Base-by-base conservation (phyloP, 1,140 invertebrate species). In the Diuraphis noxia region DNA sequence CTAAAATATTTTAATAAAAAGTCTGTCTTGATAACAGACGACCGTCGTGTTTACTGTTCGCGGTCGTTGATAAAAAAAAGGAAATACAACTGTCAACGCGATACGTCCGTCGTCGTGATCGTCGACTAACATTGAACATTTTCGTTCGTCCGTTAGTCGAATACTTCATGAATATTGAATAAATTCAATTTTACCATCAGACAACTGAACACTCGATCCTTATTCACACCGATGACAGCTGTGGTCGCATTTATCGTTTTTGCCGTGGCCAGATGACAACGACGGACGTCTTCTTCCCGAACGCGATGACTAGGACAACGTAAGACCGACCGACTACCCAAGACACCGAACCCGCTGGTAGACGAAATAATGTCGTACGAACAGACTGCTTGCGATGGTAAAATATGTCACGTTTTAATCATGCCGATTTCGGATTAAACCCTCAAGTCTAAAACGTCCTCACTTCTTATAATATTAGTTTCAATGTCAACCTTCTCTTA, bases 351-450 rank as follows among this genome's bases (percentile, higher is more conserved):
- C 77, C 23, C 36, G 36, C 19, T 21, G 1, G 46, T 49, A 49
- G 46, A 49, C 21, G 7, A 85, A 36, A 85, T 34, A 21, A 96
- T 96, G 96, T 96, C 96, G 92, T 93, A 96, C 85, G 96, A 96
- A 95, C 96, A 96, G 94, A 96, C 96, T 79, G 96, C 96, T 92
- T 96, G 96, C 93, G 96, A 96, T 95, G 96, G 96, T 96, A 95
- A 40, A 87, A 23, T 36, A 52, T 87, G 21, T n/a, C 49, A 87
- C 52, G 8, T 93, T 63, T 30, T 17, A 2, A 63, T n/a, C 56
- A 3, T n/a, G 13, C 10, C n/a, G 5, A 72, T 34, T 72, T 72
- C 13, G 13, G 13, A 72, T 63, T 5, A 17, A 63, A n/a, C 30
- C 10, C 5, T 0, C 30, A 13, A n/a, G 10, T n/a, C 30, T n/a